Evolutionary conservation across 2,113 vertebrate genomes (phyloP), one percentile per base, ranked within the genome.

Genomic region (Ciconia stormi): DNA sequence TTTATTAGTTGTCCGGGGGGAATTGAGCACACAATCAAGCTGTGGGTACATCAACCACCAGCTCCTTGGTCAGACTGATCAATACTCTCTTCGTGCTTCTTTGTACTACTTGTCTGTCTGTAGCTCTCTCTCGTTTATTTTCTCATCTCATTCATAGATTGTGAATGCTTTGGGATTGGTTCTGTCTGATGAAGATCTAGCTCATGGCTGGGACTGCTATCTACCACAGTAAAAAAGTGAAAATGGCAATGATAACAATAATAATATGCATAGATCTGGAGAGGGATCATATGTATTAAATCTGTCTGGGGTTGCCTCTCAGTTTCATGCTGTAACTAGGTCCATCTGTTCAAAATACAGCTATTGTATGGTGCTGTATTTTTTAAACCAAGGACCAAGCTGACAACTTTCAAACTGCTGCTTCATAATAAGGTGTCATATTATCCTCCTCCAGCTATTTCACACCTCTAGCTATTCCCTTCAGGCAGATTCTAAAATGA

Each of bases 371-470:
- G 40, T 73, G 82, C 19, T 70, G 55, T 32, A 53, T 44, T 61
- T 89, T 86, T 50, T 83, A 92, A 94, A 53, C 13, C 66, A 63
- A 73, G 21, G 58, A 81, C 62, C 70, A 65, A 84, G 46, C 72
- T 84, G 87, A 81, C 67, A 95, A 65, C 52, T 87, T 90, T 79
- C 73, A 76, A 73, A 53, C 66, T 87, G 44, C 90, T 94, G 2
- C 58, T 94, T 95, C 78, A 62, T 93, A 93, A 95, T 76, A 96
- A 94, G 36, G 90, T 97, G 91, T 74, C 84, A 76, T 65, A 82
- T 91, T 96, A 82, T 94, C 78, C 70, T 95, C 87, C 95, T 91
- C 81, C 81, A 96, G 87, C 84, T 95, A 90, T 95, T 96, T 96
- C 91, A 94, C 93, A 93, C 92, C 85, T 90, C 76, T 58, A 86